These are phyloP conservation scores for Cosmia trapezina DNA, from an alignment of 2,888 invertebrate species.

Conservation along the genomic window DNA sequence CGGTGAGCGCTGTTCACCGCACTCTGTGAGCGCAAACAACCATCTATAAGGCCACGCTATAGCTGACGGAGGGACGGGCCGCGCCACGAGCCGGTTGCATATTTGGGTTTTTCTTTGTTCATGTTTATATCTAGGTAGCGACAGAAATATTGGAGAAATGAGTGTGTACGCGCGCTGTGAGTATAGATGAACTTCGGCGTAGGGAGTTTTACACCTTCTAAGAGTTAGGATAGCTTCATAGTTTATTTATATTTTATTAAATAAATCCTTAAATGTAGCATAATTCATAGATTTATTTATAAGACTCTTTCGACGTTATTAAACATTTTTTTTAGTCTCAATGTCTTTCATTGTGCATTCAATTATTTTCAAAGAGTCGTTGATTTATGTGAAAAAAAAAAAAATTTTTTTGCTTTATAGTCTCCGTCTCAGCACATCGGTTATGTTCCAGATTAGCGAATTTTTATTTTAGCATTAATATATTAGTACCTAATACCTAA, in stretches of 20 bases:
- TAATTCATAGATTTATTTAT: not conserved
- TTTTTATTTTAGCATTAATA: not conserved
- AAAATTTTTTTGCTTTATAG: not conserved
- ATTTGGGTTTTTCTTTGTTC: constrained; percentile 74
- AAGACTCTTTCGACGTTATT: not conserved
- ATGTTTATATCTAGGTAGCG: constrained; percentile 53
- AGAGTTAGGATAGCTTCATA: not conserved
- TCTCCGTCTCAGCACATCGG: not conserved
- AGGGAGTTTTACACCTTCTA: not conserved
- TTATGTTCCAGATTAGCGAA: not conserved
- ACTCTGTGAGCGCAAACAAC: constrained; percentile 91
- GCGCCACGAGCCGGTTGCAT: constrained; percentile 82
- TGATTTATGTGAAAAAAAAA: not conserved
- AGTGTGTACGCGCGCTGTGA: not conserved
- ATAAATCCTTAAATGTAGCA: not conserved
- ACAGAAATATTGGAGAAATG: constrained; percentile 40
- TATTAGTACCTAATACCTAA: no score
- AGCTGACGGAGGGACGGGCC: constrained; percentile 88
- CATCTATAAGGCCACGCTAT: constrained; percentile 91
- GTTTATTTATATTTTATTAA: not conserved
- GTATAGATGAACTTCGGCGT: not conserved
- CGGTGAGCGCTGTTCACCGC: constrained; percentile 91
- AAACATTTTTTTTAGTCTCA: not conserved
- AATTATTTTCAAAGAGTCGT: not conserved
- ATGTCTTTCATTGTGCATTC: not conserved